phyloP scores from a whole-genome alignment of 2,888 invertebrate genomes.

The Euplexia lucipara region DNA sequence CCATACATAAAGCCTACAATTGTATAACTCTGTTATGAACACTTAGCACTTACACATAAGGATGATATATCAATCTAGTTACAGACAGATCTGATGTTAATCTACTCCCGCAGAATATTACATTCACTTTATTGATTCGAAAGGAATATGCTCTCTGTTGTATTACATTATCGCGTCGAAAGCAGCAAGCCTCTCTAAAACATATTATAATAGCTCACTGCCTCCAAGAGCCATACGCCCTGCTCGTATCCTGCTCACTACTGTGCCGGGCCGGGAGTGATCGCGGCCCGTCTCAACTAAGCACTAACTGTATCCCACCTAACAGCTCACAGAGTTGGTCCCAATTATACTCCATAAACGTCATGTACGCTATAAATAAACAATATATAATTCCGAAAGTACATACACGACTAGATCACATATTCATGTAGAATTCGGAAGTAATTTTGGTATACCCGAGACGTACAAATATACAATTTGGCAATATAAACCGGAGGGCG shows the following conservation, averaged over 20 bases:
- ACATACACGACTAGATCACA: slow-evolving; percentile 91
- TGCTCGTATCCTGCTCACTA: slow-evolving; percentile 76
- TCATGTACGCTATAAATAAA: slow-evolving; percentile 88
- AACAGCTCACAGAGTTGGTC: slow-evolving; percentile 89
- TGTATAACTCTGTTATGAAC: slow-evolving; percentile 77
- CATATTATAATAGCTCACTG: slow-evolving; percentile 89
- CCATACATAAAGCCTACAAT: slow-evolving; percentile 66
- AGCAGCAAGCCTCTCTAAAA: slow-evolving; percentile 88
- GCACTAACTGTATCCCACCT: slow-evolving; percentile 75
- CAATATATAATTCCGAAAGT: slow-evolving; percentile 90
- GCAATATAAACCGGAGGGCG: slow-evolving; percentile 80
- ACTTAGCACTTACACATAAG: slow-evolving; percentile 77
- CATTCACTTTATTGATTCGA: slow-evolving; percentile 72
- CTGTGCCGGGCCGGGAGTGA: slow-evolving; percentile 65
- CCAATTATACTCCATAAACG: slow-evolving; percentile 86
- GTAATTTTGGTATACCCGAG: slow-evolving; percentile 88
- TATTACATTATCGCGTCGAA: slow-evolving; percentile 82
- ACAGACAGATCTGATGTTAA: slow-evolving; percentile 87
- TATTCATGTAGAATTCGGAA: slow-evolving; percentile 91
- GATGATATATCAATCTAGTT: slow-evolving; percentile 80
- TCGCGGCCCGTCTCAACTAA: slow-evolving; percentile 69
- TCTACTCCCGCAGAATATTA: slow-evolving; percentile 79
- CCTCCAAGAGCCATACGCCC: slow-evolving; percentile 83
- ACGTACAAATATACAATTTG: slow-evolving; percentile 88
- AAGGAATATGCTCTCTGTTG: slow-evolving; percentile 84